Evolutionary conservation across 2,888 invertebrate genomes (phyloP).

Genomic region (Pristionchus maxplancki): DNA sequence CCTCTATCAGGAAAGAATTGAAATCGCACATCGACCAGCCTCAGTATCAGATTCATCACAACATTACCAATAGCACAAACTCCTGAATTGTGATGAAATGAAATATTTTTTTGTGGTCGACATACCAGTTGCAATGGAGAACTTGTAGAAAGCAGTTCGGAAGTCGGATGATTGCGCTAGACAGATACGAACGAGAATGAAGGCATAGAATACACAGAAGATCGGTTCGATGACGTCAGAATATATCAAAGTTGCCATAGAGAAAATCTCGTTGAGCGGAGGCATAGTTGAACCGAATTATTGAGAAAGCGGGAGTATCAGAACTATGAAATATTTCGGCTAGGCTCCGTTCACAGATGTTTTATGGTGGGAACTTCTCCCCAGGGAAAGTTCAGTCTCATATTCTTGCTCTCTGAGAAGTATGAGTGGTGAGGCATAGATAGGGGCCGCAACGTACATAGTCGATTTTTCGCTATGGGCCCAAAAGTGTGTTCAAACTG

Average conservation of each 20-base stretch:
- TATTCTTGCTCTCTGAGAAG: not conserved
- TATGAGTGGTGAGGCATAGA: no score
- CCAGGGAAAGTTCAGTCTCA: not conserved
- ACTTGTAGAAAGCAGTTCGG: not conserved
- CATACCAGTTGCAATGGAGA: not conserved
- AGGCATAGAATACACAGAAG: conserved; percentile 1
- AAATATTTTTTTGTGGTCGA: not conserved
- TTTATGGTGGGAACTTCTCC: not conserved
- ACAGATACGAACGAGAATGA: not conserved
- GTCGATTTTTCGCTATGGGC: no score
- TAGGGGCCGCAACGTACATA: no score
- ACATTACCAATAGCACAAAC: not conserved
- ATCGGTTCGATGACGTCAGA: not conserved
- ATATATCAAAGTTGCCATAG: not conserved
- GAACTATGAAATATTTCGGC: not conserved
- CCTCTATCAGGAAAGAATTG: not conserved
- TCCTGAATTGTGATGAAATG: not conserved
- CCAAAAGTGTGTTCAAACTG: no score
- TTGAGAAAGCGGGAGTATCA: not conserved
- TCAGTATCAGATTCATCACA: not conserved
- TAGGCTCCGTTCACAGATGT: not conserved
- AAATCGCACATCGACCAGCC: not conserved
- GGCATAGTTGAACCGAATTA: not conserved
- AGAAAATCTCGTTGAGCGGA: not conserved
- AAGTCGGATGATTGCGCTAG: not conserved